Conservation (phyloP, 1,140 invertebrate genomes). For the Cylas formicarius region DNA sequence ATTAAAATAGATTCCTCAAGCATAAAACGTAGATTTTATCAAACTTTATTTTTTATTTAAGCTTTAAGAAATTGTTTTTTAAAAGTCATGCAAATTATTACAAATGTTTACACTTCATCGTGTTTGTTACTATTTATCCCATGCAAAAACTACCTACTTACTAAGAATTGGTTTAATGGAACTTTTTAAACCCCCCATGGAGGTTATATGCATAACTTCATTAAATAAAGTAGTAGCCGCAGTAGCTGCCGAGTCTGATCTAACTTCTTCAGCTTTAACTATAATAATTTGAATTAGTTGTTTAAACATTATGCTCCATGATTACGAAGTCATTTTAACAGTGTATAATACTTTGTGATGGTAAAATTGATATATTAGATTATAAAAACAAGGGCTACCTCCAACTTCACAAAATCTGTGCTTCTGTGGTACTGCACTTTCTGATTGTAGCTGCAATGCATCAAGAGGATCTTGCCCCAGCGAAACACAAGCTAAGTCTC, state of each 20-base stretch:
- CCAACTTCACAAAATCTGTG: slow-evolving; percentile 11
- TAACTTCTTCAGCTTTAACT: slow-evolving; percentile 24
- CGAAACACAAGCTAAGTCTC: slow-evolving; percentile 51
- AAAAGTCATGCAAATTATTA: no score
- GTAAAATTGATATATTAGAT: no score
- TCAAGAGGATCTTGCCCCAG: slow-evolving; percentile 48
- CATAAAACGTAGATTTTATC: no score
- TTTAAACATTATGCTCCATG: neutral
- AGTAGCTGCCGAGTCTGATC: slow-evolving; percentile 19
- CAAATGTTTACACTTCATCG: no score
- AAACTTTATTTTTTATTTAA: no score
- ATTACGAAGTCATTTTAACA: no score
- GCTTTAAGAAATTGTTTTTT: no score
- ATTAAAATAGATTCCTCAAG: no score
- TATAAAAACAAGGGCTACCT: slow-evolving; percentile 8
- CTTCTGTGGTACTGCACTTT: slow-evolving; percentile 13
- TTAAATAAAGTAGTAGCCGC: slow-evolving; percentile 24
- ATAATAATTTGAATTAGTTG: slow-evolving; percentile 8
- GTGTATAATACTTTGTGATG: no score
- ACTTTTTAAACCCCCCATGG: slow-evolving; percentile 32
- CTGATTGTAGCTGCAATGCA: neutral
- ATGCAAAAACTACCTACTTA: slow-evolving; percentile 12
- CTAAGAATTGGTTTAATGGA: slow-evolving; percentile 35
- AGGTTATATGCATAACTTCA: slow-evolving; percentile 31
- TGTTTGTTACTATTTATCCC: neutral